Percentiles rank a stretch among this genome's conserved stretches.
phyloP scores from a whole-genome alignment of 1,140 invertebrate genomes.

The Macrosteles quadrilineatus region DNA sequence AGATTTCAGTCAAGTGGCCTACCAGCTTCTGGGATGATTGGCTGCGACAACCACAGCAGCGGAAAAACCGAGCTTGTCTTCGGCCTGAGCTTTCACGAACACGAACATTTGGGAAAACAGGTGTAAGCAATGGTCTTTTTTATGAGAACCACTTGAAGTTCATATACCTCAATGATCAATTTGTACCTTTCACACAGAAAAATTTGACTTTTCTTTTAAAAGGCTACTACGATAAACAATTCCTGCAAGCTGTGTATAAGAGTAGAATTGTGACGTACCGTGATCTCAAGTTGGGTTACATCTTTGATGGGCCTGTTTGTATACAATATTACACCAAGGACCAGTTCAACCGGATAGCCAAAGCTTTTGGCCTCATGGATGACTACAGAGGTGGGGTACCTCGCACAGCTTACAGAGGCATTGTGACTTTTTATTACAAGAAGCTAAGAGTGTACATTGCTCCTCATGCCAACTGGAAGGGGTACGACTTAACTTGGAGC shows the following conservation, averaged over 20 bases:
- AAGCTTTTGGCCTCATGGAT: conserved; percentile 59
- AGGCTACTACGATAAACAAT: conserved; percentile 48
- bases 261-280: background rate
- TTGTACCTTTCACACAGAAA: conserved; percentile 85
- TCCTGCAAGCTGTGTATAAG: background rate
- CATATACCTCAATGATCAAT: conserved; percentile 89
- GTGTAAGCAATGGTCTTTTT: conserved; percentile 87
- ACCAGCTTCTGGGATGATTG: conserved; percentile 98
- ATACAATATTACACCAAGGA: background rate
- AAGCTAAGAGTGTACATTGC: conserved; percentile 83
- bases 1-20: conserved; percentile 88
- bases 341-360: conserved; percentile 1
- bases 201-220: conserved; percentile 92
- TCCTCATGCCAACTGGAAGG: conserved; percentile 81
- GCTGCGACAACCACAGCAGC: conserved; percentile 92
- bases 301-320: background rate
- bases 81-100: conserved; percentile 95
- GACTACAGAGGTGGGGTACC: conserved; percentile 87
- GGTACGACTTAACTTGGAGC: conserved; percentile 94
- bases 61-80: conserved; percentile 89
- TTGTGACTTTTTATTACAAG: conserved; percentile 86
- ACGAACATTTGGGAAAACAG: conserved; percentile 91
- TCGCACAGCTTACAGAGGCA: conserved; percentile 88
- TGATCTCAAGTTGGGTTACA: background rate
- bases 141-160: conserved; percentile 97